Evolutionary conservation across 2,888 invertebrate species (phyloP).

Genomic region (Temnothorax rugatulus): DNA sequence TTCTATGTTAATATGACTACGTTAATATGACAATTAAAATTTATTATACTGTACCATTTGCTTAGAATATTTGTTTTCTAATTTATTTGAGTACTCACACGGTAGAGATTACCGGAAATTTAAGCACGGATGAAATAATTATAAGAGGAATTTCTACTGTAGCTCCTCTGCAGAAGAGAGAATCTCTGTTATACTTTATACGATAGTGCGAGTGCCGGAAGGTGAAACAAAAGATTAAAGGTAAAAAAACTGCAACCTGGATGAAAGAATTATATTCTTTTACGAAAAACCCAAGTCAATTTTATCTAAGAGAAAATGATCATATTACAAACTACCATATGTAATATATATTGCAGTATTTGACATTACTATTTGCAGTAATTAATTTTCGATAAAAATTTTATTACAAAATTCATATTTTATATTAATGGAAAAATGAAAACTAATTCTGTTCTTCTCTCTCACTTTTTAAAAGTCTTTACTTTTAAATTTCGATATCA

Average conservation of each 20-base stretch:
- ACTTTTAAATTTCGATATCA: background rate
- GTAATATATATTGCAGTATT: background rate
- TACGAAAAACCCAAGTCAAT: background rate
- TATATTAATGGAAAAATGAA: background rate
- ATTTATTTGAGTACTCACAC: background rate
- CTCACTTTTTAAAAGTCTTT: background rate
- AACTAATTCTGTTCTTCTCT: background rate
- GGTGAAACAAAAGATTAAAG: slow-evolving; percentile 1
- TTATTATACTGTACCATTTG: background rate
- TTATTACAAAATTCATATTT: background rate
- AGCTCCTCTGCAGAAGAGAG: background rate
- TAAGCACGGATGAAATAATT: slow-evolving; percentile 27
- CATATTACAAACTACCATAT: background rate
- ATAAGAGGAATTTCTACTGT: slow-evolving; percentile 9
- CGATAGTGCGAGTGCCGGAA: slow-evolving; percentile 12
- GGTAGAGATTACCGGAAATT: background rate
- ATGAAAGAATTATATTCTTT: slow-evolving; percentile 7
- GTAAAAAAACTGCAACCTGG: background rate
- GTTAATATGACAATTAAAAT: background rate
- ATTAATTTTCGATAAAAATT: background rate
- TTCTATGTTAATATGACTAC: background rate
- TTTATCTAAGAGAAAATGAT: background rate
- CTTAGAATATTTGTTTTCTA: background rate
- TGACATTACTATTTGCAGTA: background rate
- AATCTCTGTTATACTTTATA: slow-evolving; percentile 20